Evolutionary conservation across 2,797 vertebrate genomes (phyloP), one percentile per base, ranked within the genome.

Genomic region (Poeciliopsis infans): DNA sequence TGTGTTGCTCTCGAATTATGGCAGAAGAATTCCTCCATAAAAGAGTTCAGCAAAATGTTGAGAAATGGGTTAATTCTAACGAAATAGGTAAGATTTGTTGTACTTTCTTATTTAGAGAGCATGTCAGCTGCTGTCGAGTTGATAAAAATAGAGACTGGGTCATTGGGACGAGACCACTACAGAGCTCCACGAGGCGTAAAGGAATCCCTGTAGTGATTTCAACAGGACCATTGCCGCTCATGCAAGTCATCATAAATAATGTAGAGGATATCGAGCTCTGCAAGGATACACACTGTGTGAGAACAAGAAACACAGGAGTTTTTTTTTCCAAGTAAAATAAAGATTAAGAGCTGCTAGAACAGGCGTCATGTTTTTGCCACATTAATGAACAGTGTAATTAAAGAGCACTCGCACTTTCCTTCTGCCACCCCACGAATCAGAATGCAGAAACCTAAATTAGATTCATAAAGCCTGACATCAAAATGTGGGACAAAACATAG

Each of bases 171-270:
- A 23, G 78, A 66, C 77, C 46, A 57, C 83, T 79, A 86, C 31
- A 33, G 78, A 87, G 75, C 83, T 79, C 39, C 16, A 3, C 68
- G 80, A 80, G 25, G 15, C 25, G 74, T 18, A 64, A 55, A 20
- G 0, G 76, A 46, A 61, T 66, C 86, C 81, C 83, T 23, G 1
- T 68, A 84, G 87, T 88, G 79, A 71, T 77, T 73, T 47, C 76
- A 0, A 3, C 71, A 72, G 74, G 82, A 86, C 84, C 45, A 75
- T 77, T 47, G 82, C 80, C 2, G 70, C 77, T 84, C 46, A 20
- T 55, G 85, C 84, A 78, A 77, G 78, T 76, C 61, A 3, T 51
- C 78, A 85, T 93, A 84, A 90, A 94, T 93, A 92, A 93, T 84
- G 83, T 59, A 91, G 82, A 79, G 68, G 66, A 80, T 89, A 84